A percentile compares a stretch with the other conserved stretches of the same genome.
phyloP scores from a whole-genome alignment of 1,140 invertebrate genomes.

The Choristoneura fumiferana region DNA sequence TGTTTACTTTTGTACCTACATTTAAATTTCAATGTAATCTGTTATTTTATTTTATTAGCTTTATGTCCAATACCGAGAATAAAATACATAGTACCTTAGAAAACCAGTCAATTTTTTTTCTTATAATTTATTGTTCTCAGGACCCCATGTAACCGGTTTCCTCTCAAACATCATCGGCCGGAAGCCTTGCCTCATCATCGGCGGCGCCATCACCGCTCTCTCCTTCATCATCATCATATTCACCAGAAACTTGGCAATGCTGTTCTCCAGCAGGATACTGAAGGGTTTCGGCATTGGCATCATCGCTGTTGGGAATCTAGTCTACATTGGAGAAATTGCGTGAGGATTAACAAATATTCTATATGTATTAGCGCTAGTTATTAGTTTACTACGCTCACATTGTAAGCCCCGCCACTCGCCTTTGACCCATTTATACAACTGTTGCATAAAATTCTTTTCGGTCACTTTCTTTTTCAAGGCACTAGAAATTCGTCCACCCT shows the following conservation, averaged over 20 bases:
- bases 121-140: slow-evolving; percentile 29
- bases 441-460: too few species aligned
- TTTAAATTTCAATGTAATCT: too few species aligned
- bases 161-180: slow-evolving; percentile 47
- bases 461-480: too few species aligned
- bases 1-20: too few species aligned
- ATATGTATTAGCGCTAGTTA: not conserved
- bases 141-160: slow-evolving; percentile 41
- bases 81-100: too few species aligned
- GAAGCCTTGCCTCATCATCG: slow-evolving; percentile 46
- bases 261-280: slow-evolving; percentile 43
- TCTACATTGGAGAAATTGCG: slow-evolving; percentile 56
- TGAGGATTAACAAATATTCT: slow-evolving; percentile 31
- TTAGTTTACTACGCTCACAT: not conserved
- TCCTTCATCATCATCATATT: slow-evolving; percentile 41
- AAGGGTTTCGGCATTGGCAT: slow-evolving; percentile 53
- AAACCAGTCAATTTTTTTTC: too few species aligned
- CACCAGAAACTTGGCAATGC: slow-evolving; percentile 40
- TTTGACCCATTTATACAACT: not conserved
- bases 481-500: too few species aligned
- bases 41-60: too few species aligned
- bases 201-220: slow-evolving; percentile 35
- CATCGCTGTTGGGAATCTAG: slow-evolving; percentile 47
- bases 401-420: not conserved
- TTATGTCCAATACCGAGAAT: too few species aligned